These are phyloP conservation scores for Erannis defoliaria DNA, from an alignment of 2,888 invertebrate species.

Conservation along the genomic window DNA sequence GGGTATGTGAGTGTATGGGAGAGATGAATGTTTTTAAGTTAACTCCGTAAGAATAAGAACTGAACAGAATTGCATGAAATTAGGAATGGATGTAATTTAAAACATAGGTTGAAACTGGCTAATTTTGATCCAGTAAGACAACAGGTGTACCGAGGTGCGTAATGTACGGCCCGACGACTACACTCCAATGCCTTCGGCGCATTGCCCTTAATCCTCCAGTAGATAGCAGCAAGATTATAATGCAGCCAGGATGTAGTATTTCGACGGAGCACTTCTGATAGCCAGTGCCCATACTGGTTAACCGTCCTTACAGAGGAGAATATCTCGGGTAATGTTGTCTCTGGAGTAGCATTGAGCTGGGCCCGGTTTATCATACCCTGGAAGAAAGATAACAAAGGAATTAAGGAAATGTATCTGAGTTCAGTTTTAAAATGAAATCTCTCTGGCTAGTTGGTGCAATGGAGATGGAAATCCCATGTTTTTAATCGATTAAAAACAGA, in stretches of 20 bases:
- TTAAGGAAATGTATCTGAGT: too few relatives aligned
- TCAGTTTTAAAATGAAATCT: too few relatives aligned
- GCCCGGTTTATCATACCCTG: slow-evolving; percentile 72
- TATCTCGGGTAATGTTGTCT: slow-evolving; percentile 59
- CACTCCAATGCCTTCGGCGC: slow-evolving; percentile 93
- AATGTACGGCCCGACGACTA: slow-evolving; percentile 90
- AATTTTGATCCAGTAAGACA: too few relatives aligned
- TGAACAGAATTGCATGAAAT: too few relatives aligned
- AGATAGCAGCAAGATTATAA: slow-evolving; percentile 92
- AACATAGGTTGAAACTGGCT: too few relatives aligned
- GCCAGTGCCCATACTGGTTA: slow-evolving; percentile 87
- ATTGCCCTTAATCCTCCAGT: slow-evolving; percentile 92
- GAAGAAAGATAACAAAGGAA: slow-evolving; percentile 36
- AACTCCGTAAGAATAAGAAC: too few relatives aligned
- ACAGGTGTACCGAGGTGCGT: slow-evolving; percentile 91
- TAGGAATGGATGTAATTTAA: too few relatives aligned
- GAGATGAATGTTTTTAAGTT: too few relatives aligned
- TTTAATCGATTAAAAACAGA: too few relatives aligned
- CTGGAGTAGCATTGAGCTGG: slow-evolving; percentile 66
- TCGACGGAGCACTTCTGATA: slow-evolving; percentile 87
- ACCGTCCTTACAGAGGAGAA: slow-evolving; percentile 66
- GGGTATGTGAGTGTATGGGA: too few relatives aligned
- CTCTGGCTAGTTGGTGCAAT: too few relatives aligned
- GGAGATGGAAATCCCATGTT: too few relatives aligned
- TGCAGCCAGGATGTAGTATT: slow-evolving; percentile 93